phyloP scores from a whole-genome alignment of 1,140 invertebrate genomes.

The Drosophila bocqueti region DNA sequence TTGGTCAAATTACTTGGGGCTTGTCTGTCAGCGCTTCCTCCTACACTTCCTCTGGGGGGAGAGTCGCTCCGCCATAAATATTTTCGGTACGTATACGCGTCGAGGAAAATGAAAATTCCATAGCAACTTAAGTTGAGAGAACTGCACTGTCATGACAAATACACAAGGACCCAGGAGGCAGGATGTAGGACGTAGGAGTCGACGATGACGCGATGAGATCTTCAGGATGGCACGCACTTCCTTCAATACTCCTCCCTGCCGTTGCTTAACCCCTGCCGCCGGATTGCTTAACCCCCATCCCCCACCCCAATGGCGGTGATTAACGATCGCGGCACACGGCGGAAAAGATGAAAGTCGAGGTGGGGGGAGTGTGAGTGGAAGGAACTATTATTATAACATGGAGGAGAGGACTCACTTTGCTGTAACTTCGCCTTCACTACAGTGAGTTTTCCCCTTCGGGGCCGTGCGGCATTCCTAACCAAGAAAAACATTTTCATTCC shows the following conservation, averaged over 20 bases:
- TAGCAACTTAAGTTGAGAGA: constrained; percentile 35
- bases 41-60: constrained; percentile 19
- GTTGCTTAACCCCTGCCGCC: background rate
- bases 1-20: constrained; percentile 50
- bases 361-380: background rate
- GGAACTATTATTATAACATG: constrained; percentile 60
- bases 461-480: constrained; percentile 59
- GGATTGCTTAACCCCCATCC: constrained; percentile 6
- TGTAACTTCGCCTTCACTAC: background rate
- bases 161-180: constrained; percentile 23
- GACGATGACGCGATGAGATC: constrained; percentile 41
- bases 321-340: constrained; percentile 73
- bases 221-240: constrained; percentile 45
- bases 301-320: constrained; percentile 51
- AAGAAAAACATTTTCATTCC: constrained; percentile 83
- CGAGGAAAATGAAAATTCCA: constrained; percentile 56
- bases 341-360: constrained; percentile 61
- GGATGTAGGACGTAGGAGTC: background rate
- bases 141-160: constrained; percentile 60
- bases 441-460: background rate
- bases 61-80: constrained; percentile 24
- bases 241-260: background rate
- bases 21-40: constrained; percentile 48
- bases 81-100: constrained; percentile 34
- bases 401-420: constrained; percentile 6